Evolutionary conservation across 2,113 vertebrate species (phyloP).

Genomic region (Oncorhynchus nerka): DNA sequence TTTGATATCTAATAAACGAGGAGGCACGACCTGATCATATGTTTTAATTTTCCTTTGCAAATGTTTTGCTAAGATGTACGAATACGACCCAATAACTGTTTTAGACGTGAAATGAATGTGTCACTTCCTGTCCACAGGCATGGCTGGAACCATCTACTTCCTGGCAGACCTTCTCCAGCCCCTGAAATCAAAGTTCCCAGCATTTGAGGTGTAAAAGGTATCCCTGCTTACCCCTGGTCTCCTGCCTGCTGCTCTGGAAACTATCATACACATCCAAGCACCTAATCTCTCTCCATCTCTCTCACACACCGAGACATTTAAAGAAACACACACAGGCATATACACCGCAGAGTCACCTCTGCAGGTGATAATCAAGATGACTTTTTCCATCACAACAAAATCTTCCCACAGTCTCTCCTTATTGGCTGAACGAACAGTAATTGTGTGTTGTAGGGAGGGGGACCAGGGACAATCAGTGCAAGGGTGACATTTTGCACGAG

Average conservation of each 20-base stretch:
- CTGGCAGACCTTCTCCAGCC: constrained; percentile 90
- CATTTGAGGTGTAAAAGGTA: constrained; percentile 84
- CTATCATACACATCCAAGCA: not conserved
- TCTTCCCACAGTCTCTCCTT: not conserved
- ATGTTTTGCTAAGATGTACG: no score
- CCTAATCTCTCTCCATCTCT: not conserved
- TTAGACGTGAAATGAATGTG: not conserved
- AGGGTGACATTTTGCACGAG: not conserved
- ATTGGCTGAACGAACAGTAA: not conserved
- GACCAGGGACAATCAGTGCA: not conserved
- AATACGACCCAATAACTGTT: not conserved
- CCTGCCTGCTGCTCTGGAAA: not conserved
- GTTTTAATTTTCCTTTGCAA: no score
- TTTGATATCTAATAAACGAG: no score
- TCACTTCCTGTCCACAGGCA: constrained; percentile 73
- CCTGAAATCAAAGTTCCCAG: constrained; percentile 85
- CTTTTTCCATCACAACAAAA: constrained; percentile 1
- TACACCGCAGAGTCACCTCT: not conserved
- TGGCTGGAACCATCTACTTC: constrained; percentile 98
- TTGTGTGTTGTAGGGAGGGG: not conserved
- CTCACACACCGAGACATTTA: not conserved
- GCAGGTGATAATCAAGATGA: not conserved
- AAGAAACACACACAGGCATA: not conserved
- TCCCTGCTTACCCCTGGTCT: not conserved
- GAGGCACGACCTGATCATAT: no score